Base-by-base conservation (phyloP, 1,140 invertebrate genomes). In the Contarinia nasturtii region DNA sequence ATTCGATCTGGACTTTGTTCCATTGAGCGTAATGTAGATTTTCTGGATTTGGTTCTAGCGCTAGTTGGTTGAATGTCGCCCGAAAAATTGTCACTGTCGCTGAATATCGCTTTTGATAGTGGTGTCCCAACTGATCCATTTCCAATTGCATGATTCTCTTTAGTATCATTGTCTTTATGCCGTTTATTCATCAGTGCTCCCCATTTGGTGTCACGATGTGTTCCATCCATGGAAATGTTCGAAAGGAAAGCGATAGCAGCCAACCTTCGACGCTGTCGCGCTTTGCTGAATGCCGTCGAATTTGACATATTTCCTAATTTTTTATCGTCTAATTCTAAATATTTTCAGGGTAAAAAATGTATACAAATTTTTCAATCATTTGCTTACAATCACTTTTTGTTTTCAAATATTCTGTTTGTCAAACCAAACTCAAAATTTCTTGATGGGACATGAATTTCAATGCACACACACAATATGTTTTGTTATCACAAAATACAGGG, bases 141-240 rank as follows among this genome's bases (percentile, higher is more conserved):
- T 2, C 10, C 7, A 34, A 14, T 47, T 7, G 10, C 34, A 47
- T 38, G 12, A 17, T 17, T 38, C 5, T 38, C 21, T 42, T 17
- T 21, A 21, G 12, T 33, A 48, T 27, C 8, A 5, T 33, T 33
- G 37, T 44, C 33, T 11, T 34, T 33, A 33, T 27, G 18, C 14
- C 33, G 12, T 52, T 63, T 55, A 40, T 51, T 48, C 50, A 17
- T 8, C 10, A 12, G 27, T 3, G 27, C 27, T 27, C 27, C 27
- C 60, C 57, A 57, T 62, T 77, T 80, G 46, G 84, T 88, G 64
- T 92, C 87, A 55, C 76, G 76, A 67, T 89, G 82, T 55, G 80
- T 86, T 45, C 89, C 89, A 73, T 93, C 88, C 47, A 94, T 70
- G 48, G 89, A 92, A 58, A 95, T 94, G 70, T 93, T 93, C 22